Base-by-base conservation (phyloP, 2,113 vertebrate genomes). In the Muntiacus muntjak region DNA sequence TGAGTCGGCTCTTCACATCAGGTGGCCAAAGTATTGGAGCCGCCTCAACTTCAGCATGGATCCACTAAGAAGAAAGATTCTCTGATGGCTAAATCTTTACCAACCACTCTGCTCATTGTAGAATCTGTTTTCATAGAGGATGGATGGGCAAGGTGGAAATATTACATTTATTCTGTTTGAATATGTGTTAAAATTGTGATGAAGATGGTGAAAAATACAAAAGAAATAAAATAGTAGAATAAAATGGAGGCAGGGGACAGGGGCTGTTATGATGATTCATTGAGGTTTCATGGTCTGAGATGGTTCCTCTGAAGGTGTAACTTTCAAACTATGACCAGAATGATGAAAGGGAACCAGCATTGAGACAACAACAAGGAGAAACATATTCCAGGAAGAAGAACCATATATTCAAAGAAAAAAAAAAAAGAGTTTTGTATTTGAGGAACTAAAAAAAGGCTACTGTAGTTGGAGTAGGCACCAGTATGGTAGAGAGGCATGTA, bases 401-500 rank as follows among this genome's bases (percentile, higher is more conserved):
- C 43, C 25, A 43, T 1, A 40, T 21, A 78, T 64, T 47, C 19
- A 55, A 50, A 84, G 12, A 4, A 2, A n/a, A 47, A 71, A n/a
- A 78, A 79, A 7, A 54, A 87, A 82, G 14, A 64, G 6, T 55
- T 81, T 87, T 17, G 43, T 25, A 83, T 82, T 33, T 86, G 4
- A 94, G 14, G n/a, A 87, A 74, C 7, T 86, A 76, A 47, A 79
- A 84, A 47, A 3, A 82, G 21, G 13, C 5, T 52, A 82, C 54
- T 9, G 30, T 16, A 47, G 10, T 1, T 14, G 7, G 1, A 60
- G 11, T 3, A 0, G 40, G 15, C 5, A 93, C 4, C 5, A 55
- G 9, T 9, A 3, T 9, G n/a, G 3, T 79, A 79, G 36, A 89
- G 30, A 43, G 4, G 3, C 30, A 28, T 13, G 28, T 9, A 30